Percentiles rank a stretch among this genome's conserved stretches.
Conservation (phyloP, 2,888 invertebrate genomes). For the Apantesis nais region DNA sequence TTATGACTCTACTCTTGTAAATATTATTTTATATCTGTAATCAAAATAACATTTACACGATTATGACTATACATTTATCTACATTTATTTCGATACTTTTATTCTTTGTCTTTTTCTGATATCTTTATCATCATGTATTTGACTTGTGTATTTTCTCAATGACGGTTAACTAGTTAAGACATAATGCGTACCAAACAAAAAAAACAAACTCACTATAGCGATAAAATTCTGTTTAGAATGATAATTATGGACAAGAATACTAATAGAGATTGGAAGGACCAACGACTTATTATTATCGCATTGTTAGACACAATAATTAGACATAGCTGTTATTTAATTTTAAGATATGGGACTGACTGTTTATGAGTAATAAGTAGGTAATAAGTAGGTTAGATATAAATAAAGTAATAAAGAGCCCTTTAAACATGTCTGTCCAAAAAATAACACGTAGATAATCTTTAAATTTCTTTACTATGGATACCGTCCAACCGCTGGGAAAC, state of each 20-base stretch:
- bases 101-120: no score
- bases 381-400: background rate
- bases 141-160: no score
- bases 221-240: background rate
- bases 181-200: background rate
- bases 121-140: no score
- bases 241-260: background rate
- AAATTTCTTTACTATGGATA: constrained; percentile 8
- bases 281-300: background rate
- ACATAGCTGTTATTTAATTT: background rate
- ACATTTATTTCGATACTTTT: no score
- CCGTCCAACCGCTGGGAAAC: constrained; percentile 14
- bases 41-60: no score
- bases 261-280: background rate
- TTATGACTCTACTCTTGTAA: no score
- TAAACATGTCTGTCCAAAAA: background rate
- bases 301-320: no score
- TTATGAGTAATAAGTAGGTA: background rate
- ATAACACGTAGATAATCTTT: background rate
- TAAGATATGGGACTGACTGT: background rate
- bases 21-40: no score
- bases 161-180: no score
- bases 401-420: background rate
- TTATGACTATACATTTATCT: no score
- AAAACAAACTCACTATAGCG: background rate